Percentiles rank a stretch among this genome's conserved stretches.
Evolutionary conservation across 2,888 invertebrate genomes (phyloP).

Genomic region (Dusona sp.): DNA sequence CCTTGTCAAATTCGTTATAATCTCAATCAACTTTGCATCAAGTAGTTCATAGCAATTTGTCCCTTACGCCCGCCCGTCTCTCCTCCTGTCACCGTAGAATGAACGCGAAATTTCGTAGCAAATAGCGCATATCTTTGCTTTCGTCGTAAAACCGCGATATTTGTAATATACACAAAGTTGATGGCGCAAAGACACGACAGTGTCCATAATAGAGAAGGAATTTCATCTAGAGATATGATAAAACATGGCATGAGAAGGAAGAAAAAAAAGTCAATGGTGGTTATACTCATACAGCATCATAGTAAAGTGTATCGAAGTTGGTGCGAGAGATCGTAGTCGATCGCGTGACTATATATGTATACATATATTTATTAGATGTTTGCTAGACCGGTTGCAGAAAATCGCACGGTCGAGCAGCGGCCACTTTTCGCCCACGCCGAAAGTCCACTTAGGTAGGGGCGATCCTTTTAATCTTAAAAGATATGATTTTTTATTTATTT

Average conservation of each 20-base stretch:
- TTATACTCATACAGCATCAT: too few species aligned
- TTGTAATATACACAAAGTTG: slow-evolving; percentile 1
- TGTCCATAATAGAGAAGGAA: slow-evolving; percentile 54
- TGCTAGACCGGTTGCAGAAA: slow-evolving; percentile 63
- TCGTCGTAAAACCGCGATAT: background rate
- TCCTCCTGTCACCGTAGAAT: background rate
- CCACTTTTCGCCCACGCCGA: slow-evolving; percentile 67
- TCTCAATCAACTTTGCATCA: background rate
- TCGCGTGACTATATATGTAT: slow-evolving; percentile 23
- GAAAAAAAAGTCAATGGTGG: slow-evolving; percentile 39
- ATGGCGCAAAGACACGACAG: slow-evolving; percentile 1
- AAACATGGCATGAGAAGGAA: slow-evolving; percentile 8
- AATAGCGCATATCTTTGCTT: background rate
- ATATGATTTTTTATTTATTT: slow-evolving; percentile 32
- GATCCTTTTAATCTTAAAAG: slow-evolving; percentile 61
- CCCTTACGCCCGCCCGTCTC: background rate
- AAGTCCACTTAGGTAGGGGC: slow-evolving; percentile 61
- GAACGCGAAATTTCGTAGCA: background rate
- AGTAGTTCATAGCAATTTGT: background rate
- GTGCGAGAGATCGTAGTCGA: slow-evolving; percentile 47
- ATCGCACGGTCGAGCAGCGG: slow-evolving; percentile 54
- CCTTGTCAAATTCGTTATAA: background rate
- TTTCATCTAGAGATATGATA: slow-evolving; percentile 51
- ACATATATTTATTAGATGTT: slow-evolving; percentile 23
- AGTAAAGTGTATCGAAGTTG: slow-evolving; percentile 14